Evolutionary conservation across 2,113 vertebrate genomes (phyloP).

Genomic region (Donacobius atricapilla): DNA sequence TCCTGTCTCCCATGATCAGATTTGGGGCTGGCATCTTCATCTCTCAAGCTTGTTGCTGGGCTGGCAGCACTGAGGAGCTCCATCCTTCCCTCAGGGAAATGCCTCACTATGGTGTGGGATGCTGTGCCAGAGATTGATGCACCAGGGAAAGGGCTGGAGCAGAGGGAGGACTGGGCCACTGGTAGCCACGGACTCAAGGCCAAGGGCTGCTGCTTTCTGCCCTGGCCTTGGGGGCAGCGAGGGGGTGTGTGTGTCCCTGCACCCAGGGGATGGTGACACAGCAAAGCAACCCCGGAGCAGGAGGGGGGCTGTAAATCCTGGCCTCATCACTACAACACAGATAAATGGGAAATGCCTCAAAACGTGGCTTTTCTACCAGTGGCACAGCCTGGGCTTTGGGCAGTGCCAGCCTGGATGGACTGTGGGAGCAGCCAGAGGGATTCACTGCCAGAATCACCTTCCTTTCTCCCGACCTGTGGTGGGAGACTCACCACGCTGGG

Average conservation of each 20-base stretch:
- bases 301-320: not conserved
- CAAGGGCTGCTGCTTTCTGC: not conserved
- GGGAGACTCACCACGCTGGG: not conserved
- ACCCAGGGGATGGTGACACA: not conserved
- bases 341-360: not conserved
- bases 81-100: not conserved
- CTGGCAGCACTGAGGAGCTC: not conserved
- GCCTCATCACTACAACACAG: not conserved
- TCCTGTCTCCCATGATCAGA: not conserved
- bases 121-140: not conserved
- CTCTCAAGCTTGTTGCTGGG: not conserved
- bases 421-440: not conserved
- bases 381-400: not conserved
- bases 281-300: not conserved
- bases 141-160: not conserved
- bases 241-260: not conserved
- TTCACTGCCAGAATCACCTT: not conserved
- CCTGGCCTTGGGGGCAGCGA: rapidly evolving
- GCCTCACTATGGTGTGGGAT: rapidly evolving
- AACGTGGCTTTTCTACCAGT: not conserved
- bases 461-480: rapidly evolving
- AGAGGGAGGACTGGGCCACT: not conserved
- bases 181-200: not conserved
- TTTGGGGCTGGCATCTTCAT: not conserved
- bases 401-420: not conserved